Base-by-base conservation (phyloP, 37 sponge, comb jelly and placozoan species). In the Petrosia ficiformis region DNA sequence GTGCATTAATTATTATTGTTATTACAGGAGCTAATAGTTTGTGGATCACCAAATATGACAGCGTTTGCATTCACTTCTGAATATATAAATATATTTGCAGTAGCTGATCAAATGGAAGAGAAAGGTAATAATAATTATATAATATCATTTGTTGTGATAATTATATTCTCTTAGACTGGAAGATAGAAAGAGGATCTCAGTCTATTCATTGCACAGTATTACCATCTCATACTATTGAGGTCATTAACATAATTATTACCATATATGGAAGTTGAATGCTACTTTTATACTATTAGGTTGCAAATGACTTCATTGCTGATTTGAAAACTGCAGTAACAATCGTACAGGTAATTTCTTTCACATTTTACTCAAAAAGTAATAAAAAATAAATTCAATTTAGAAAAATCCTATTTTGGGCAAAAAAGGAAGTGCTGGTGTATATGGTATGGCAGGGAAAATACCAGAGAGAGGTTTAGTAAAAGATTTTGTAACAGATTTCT, bases 391-490 rank as follows among this genome's bases (percentile, higher is more conserved):
- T 1, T 57, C 30, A 0, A 0, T 83, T 14, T 76, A 91, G 92
- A 80, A 25, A 28, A 58, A 85, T 57, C 84, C 87, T 4, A 42
- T 76, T 25, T 56, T 91, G 37, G 67, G 80, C 31, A 79, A 66
- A 25, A 75, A 66, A 33, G 95, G 95, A 28, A 61, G 77, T 29
- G 95, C 95, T 66, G 95, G 81, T 11, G 70, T 94, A 59, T 94
- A 94, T 75, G 95, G 95, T 22, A 87, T 94, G 95, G 91, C 84
- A 26, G 88, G 82, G 14, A 84, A 73, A 44, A 78, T 94, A 0
- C 95, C 95, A 28, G 91, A 94, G 73, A 75, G 77, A 61, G 78
- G 77, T 0, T 29, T 94, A 44, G 78, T 94, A 2, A 43, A 68
- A 29, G 91, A 90, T 21, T 92, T 92, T 61, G 33, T 92, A 14